Evolutionary conservation across 2,113 vertebrate species (phyloP).

Genomic region (Corvus hawaiiensis): DNA sequence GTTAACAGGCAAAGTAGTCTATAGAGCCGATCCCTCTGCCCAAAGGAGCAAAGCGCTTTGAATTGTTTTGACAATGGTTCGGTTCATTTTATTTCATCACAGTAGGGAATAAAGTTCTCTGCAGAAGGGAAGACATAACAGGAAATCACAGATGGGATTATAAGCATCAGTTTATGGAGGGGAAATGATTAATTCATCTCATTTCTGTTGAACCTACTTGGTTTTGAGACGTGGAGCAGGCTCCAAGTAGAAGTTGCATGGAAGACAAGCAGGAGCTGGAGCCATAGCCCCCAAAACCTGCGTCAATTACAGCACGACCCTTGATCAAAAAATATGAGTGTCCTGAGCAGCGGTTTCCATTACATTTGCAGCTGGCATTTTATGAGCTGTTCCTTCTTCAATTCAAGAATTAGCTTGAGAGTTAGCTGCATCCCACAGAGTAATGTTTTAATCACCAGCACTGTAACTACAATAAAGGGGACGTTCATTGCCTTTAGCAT

Average conservation of each 20-base stretch:
- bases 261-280: neutral
- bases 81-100: constrained; percentile 26
- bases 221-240: neutral
- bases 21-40: neutral
- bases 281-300: neutral
- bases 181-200: neutral
- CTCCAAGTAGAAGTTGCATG: neutral
- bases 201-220: neutral
- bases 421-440: neutral
- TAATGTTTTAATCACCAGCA: neutral
- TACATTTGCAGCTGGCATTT: neutral
- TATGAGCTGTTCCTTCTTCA: neutral
- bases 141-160: neutral
- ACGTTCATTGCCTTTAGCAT: neutral
- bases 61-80: constrained; percentile 4
- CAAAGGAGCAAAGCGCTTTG: neutral
- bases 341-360: neutral
- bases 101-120: neutral
- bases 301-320: fast-evolving
- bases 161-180: neutral
- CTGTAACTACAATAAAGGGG: neutral
- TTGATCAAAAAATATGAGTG: neutral
- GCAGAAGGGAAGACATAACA: neutral
- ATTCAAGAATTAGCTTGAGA: neutral
- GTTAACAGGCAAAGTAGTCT: neutral